A percentile compares a stretch with the other conserved stretches of the same genome.
Conservation (phyloP, 2,113 vertebrate genomes). For the Osmerus mordax region DNA sequence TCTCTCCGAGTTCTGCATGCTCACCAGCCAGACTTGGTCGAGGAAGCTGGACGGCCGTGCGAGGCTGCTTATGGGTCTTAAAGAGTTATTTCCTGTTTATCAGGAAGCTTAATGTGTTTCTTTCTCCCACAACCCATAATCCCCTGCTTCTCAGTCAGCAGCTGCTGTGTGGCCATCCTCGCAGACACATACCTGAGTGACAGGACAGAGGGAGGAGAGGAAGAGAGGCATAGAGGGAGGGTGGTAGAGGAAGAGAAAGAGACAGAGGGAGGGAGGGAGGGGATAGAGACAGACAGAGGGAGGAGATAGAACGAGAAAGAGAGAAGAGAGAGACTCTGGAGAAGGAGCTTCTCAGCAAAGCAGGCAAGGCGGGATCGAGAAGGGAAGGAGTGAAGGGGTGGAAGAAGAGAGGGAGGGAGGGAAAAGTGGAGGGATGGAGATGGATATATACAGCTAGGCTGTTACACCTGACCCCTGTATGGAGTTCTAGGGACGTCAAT, state of each 20-base stretch:
- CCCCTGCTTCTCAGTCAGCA: constrained; percentile 7
- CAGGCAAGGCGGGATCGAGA: not conserved
- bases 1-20: too few relatives aligned
- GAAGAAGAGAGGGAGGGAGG: not conserved
- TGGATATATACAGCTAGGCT: not conserved
- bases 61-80: constrained; percentile 33
- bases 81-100: constrained; percentile 57
- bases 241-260: constrained; percentile 22
- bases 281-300: constrained; percentile 7
- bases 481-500: constrained; percentile 50
- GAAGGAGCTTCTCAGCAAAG: not conserved
- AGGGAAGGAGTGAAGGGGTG: not conserved
- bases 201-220: constrained; percentile 13
- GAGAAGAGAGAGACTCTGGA: not conserved
- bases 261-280: constrained; percentile 18
- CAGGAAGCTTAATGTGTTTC: not conserved
- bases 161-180: constrained; percentile 5
- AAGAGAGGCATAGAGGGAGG: constrained; percentile 20
- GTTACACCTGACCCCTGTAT: not conserved
- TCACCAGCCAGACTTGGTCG: constrained; percentile 21
- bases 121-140: constrained; percentile 13
- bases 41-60: constrained; percentile 33
- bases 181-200: constrained; percentile 5
- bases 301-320: constrained; percentile 7
- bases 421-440: not conserved